Evolutionary conservation across 2,797 vertebrate genomes (phyloP).

Genomic region (Coilia nasus): DNA sequence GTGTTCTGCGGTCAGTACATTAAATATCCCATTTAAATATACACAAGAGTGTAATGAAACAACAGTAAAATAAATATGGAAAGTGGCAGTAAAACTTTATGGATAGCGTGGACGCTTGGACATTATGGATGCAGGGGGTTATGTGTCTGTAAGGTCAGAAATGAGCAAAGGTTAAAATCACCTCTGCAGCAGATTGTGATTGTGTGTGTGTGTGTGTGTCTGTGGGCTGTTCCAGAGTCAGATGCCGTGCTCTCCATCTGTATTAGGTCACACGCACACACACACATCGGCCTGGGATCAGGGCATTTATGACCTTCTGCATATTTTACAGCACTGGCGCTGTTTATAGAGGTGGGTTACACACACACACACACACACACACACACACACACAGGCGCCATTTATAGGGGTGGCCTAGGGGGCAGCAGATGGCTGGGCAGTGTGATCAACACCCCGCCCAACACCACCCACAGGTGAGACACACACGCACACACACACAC

Average conservation of each 20-base stretch:
- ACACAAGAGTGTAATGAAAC: background rate
- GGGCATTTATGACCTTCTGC: background rate
- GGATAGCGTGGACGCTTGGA: background rate
- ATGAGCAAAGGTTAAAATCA: background rate
- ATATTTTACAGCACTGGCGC: background rate
- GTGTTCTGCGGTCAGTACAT: no score
- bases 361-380: no score
- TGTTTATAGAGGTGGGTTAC: no score
- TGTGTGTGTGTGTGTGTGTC: no score
- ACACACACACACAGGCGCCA: no score
- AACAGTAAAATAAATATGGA: no score
- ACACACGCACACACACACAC: no score
- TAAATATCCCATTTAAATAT: no score
- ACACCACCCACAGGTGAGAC: background rate
- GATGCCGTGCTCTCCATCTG: background rate
- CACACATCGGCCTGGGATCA: background rate
- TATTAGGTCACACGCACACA: no score
- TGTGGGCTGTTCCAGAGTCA: background rate
- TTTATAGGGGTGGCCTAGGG: background rate
- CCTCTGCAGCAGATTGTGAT: background rate
- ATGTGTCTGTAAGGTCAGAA: background rate
- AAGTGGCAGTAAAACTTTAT: no score
- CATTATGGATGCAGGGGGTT: background rate
- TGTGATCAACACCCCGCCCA: background rate
- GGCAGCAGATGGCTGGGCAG: slow-evolving; percentile 4